Evolutionary conservation across 2,113 vertebrate genomes (phyloP), one percentile per base, ranked within the genome.

Genomic region (Ahaetulla prasina): DNA sequence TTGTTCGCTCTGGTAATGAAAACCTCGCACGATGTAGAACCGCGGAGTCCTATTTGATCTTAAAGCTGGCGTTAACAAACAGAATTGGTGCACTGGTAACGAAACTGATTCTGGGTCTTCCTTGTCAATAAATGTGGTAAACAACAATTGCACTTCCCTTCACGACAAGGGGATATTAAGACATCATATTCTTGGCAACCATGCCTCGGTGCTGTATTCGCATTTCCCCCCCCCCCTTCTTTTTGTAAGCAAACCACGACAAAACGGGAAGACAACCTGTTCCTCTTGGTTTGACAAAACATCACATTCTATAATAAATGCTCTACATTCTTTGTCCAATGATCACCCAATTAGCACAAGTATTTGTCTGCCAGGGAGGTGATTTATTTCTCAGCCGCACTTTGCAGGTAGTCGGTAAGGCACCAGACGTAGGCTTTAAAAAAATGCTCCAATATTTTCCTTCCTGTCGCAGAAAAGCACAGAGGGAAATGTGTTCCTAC

Each of bases 21-120:
- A 97, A 95, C 96, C 97, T 96, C 95, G 95, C 97, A 97, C 97
- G 97, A 97, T 97, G 97, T 98, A 97, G 97, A 98, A 97, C 96
- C 97, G 97, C 96, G 93, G 97, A 97, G 97, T 97, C 97, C 97
- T 97, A 97, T 98, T 97, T 98, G 97, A 96, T 98, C 97, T 97
- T 97, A 97, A 97, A 97, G 96, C 97, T 96, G 97, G 97, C 97
- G 97, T 97, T 98, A 98, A 98, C 97, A 97, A 98, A 98, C 97
- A 97, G 97, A 98, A 97, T 97, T 97, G 97, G 97, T 95, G 95
- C 95, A 94, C 95, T 95, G 96, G 97, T 98, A 98, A 98, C 98
- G 97, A 98, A 97, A 96, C 96, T 97, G 97, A 97, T 97, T 98
- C 97, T 96, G 97, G 96, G 95, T 97, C 97, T 97, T 97, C 95